phyloP scores from a whole-genome alignment of 2,888 invertebrate genomes.

The Erannis defoliaria region DNA sequence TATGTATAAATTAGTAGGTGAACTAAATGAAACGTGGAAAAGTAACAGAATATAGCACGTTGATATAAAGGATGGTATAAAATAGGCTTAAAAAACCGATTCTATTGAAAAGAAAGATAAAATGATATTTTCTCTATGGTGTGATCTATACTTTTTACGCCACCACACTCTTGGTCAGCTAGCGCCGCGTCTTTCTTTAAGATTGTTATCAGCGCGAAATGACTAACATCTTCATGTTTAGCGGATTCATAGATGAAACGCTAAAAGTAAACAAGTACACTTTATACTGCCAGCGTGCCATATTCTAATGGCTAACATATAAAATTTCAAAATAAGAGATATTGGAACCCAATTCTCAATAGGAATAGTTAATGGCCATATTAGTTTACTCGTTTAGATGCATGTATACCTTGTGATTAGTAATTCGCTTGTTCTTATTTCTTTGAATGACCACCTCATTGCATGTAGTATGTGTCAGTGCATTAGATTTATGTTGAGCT shows the following conservation, averaged over 20 bases:
- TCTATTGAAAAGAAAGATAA: too few species aligned
- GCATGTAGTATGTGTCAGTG: constrained; percentile 70
- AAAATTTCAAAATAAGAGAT: not conserved
- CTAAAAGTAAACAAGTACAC: not conserved
- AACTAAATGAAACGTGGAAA: not conserved
- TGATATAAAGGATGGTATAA: too few species aligned
- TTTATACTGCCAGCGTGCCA: constrained; percentile 2
- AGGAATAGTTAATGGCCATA: constrained; percentile 8
- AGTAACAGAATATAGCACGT: too few species aligned
- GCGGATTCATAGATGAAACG: not conserved
- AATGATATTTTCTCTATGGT: too few species aligned
- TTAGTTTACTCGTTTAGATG: constrained; percentile 45
- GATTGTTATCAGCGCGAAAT: not conserved
- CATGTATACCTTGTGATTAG: constrained; percentile 56
- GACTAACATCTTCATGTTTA: too few species aligned
- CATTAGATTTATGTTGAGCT: constrained; percentile 53
- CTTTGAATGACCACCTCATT: constrained; percentile 70
- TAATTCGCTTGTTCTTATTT: constrained; percentile 59
- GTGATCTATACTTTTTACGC: not conserved
- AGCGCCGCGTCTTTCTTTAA: not conserved
- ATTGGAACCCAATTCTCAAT: constrained; percentile 1
- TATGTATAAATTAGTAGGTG: too few species aligned
- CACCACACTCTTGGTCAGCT: not conserved
- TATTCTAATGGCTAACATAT: not conserved
- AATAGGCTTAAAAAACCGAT: too few species aligned